These are phyloP conservation scores for Ophion obscuratus DNA, from an alignment of 2,888 invertebrate species.

Conservation along the genomic window DNA sequence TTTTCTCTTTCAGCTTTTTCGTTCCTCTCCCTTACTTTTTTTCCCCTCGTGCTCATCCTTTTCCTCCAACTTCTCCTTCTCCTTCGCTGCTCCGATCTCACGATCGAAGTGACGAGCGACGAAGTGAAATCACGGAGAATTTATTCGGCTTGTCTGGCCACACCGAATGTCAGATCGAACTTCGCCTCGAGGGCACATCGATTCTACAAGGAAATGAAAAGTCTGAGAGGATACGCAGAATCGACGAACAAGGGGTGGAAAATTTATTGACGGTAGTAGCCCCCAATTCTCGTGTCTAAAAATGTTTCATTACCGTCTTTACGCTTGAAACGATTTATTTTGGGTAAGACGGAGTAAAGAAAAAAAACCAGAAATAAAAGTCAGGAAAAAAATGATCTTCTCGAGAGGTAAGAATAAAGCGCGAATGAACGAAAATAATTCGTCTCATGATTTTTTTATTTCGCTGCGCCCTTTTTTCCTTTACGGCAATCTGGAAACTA, in stretches of 20 bases:
- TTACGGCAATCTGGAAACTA: no score
- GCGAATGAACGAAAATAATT: no score
- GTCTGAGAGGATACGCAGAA: background rate
- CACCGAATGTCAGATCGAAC: background rate
- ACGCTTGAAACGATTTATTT: no score
- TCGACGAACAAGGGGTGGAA: background rate
- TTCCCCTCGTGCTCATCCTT: background rate
- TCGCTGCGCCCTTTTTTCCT: no score
- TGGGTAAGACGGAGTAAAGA: no score
- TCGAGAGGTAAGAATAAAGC: no score
- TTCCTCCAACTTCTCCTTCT: background rate
- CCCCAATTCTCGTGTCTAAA: background rate
- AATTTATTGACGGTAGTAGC: background rate
- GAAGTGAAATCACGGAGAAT: background rate
- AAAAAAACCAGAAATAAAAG: no score
- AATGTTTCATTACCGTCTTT: no score
- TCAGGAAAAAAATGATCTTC: no score
- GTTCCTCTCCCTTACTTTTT: background rate
- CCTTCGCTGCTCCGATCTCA: background rate
- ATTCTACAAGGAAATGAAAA: background rate
- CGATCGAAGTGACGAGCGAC: background rate
- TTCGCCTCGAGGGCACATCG: background rate
- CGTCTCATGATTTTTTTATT: no score
- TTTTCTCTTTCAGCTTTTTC: constrained; percentile 7
- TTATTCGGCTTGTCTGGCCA: background rate